Conservation (phyloP, 2,797 vertebrate genomes). For the Spondyliosoma cantharus region DNA sequence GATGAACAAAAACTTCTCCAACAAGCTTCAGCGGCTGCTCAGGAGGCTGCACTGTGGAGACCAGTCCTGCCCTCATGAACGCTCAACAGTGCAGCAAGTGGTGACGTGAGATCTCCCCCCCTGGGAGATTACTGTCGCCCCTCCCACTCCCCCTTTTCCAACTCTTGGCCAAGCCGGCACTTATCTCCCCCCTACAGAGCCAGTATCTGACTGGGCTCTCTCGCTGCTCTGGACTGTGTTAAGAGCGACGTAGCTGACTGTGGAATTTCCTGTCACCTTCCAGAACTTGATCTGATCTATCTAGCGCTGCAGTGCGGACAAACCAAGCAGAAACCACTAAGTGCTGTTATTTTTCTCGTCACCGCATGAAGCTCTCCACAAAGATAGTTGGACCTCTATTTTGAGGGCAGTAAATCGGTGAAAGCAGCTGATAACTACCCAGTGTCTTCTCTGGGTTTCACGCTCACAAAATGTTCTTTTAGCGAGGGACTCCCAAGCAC, state of each 20-base stretch:
- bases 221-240: constrained; percentile 73
- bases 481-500: background rate
- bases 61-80: constrained; percentile 88
- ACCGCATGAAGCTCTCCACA: constrained; percentile 63
- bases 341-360: constrained; percentile 77
- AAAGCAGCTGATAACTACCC: constrained; percentile 31
- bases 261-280: constrained; percentile 80
- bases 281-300: constrained; percentile 62
- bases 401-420: constrained; percentile 48
- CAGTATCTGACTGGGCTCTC: constrained; percentile 60
- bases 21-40: constrained; percentile 89
- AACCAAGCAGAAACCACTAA: constrained; percentile 79
- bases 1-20: constrained; percentile 94
- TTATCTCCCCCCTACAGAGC: constrained; percentile 68
- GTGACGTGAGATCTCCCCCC: constrained; percentile 82
- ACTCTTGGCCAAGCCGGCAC: constrained; percentile 64
- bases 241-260: constrained; percentile 68
- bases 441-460: constrained; percentile 16
- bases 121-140: constrained; percentile 30
- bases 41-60: constrained; percentile 89
- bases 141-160: constrained; percentile 22
- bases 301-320: constrained; percentile 57
- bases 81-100: constrained; percentile 89
- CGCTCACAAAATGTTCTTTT: constrained; percentile 17
- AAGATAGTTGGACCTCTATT: constrained; percentile 53